Evolutionary conservation across 2,113 vertebrate species (phyloP).

Genomic region (Mastomys natalensis): DNA sequence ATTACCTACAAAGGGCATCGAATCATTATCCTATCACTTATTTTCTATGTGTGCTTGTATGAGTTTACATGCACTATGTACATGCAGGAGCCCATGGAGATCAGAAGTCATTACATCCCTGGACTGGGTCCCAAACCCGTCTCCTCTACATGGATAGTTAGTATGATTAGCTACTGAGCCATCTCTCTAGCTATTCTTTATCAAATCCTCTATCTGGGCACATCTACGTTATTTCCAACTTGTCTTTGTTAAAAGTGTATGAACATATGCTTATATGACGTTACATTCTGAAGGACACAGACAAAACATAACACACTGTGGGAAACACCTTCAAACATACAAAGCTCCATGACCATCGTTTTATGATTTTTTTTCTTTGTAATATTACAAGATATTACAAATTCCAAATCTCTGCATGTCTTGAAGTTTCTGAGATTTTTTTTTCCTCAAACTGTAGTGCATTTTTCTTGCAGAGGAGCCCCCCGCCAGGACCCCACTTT

Average conservation of each 20-base stretch:
- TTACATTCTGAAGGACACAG: conserved; percentile 24
- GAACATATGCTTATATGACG: not conserved
- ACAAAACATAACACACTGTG: not conserved
- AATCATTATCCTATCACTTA: not conserved
- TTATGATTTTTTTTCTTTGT: conserved; percentile 50
- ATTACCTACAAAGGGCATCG: conserved; percentile 21
- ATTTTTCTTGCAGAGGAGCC: conserved; percentile 27
- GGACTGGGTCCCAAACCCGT: not conserved
- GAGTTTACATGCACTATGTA: too few relatives aligned
- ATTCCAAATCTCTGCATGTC: not conserved
- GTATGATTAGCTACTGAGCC: not conserved
- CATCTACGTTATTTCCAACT: not conserved
- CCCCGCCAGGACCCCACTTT: not conserved
- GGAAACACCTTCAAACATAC: not conserved
- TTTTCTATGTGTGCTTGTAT: not conserved
- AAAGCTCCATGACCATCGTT: conserved; percentile 8
- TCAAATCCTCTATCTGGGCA: not conserved
- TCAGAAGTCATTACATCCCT: not conserved
- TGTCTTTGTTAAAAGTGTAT: conserved; percentile 27
- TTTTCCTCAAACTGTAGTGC: not conserved
- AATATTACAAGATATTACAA: conserved; percentile 25
- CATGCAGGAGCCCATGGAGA: not conserved
- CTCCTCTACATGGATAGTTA: not conserved
- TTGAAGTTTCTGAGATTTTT: conserved; percentile 50
- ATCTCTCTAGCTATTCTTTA: not conserved